These are phyloP conservation scores for Musca vetustissima DNA, from an alignment of 1,140 invertebrate genomes.

Conservation along the genomic window DNA sequence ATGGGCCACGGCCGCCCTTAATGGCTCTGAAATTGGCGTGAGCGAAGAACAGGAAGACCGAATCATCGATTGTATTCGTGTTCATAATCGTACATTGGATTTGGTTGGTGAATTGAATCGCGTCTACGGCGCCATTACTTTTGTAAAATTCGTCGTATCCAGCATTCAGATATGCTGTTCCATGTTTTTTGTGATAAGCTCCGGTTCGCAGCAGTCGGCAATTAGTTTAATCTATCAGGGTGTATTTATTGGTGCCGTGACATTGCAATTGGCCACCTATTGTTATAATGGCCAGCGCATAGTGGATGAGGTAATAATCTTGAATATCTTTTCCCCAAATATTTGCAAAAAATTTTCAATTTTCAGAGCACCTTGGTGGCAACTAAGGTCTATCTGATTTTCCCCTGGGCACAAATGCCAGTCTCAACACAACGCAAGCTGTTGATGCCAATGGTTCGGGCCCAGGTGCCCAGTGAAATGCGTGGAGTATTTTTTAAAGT, in stretches of 20 bases:
- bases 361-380: not conserved
- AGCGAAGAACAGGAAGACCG: no score
- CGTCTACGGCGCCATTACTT: slow-evolving; percentile 35
- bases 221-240: slow-evolving; percentile 27
- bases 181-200: slow-evolving; percentile 33
- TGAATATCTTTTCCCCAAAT: no score
- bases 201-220: slow-evolving; percentile 31
- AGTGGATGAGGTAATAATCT: slow-evolving; percentile 30
- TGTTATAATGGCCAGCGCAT: slow-evolving; percentile 36
- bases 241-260: slow-evolving; percentile 32
- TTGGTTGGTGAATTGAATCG: slow-evolving; percentile 31
- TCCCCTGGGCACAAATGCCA: slow-evolving; percentile 29
- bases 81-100: slow-evolving; percentile 31
- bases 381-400: not conserved
- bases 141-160: slow-evolving; percentile 38
- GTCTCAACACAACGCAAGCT: slow-evolving; percentile 26
- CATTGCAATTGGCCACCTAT: slow-evolving; percentile 33
- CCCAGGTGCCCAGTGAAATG: slow-evolving; percentile 30
- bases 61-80: slow-evolving; percentile 26
- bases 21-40: not conserved
- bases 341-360: no score
- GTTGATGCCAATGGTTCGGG: slow-evolving; percentile 33
- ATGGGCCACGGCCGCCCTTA: not conserved
- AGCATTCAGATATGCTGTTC: slow-evolving; percentile 38
- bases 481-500: slow-evolving; percentile 35